phyloP scores from a whole-genome alignment of 92 coral and sea anemone genomes.

The Epizoanthus illoricatus region DNA sequence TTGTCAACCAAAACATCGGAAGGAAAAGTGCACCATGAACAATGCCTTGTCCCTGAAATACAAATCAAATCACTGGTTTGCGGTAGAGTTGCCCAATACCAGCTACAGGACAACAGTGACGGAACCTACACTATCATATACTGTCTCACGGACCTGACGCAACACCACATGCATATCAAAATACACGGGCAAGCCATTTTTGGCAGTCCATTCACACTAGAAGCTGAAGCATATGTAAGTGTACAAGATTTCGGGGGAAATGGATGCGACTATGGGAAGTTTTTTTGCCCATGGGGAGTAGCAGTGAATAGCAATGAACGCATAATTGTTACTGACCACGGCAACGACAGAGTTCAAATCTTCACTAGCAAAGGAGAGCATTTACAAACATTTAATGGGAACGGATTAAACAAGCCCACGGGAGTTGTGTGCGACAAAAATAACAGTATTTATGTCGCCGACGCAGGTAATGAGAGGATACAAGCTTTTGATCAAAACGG shows the following conservation, averaged over 20 bases:
- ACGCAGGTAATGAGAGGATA: conserved; percentile 12
- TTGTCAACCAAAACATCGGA: neutral
- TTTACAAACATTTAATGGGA: neutral
- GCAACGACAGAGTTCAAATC: neutral
- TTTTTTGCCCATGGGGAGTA: conserved; percentile 5
- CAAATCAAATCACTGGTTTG: neutral
- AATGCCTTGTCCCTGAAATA: neutral
- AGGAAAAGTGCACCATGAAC: neutral
- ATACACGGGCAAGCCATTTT: conserved; percentile 6
- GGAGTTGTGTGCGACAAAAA: conserved; percentile 20
- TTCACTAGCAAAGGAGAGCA: neutral
- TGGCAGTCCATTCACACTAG: conserved; percentile 6
- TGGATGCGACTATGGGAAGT: no score
- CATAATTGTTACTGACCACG: conserved; percentile 8
- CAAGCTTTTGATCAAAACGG: conserved; percentile 4
- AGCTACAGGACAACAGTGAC: conserved; percentile 17
- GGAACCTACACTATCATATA: neutral
- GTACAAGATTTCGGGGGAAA: neutral
- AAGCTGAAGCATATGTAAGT: no score
- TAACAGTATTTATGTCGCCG: neutral
- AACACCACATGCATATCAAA: conserved; percentile 6
- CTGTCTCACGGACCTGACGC: neutral
- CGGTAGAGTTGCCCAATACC: conserved; percentile 1
- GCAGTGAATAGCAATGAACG: neutral
- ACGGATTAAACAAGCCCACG: neutral